These are phyloP conservation scores for Dolichallabes microphthalmus DNA, from an alignment of 2,113 vertebrate genomes.

Conservation along the genomic window DNA sequence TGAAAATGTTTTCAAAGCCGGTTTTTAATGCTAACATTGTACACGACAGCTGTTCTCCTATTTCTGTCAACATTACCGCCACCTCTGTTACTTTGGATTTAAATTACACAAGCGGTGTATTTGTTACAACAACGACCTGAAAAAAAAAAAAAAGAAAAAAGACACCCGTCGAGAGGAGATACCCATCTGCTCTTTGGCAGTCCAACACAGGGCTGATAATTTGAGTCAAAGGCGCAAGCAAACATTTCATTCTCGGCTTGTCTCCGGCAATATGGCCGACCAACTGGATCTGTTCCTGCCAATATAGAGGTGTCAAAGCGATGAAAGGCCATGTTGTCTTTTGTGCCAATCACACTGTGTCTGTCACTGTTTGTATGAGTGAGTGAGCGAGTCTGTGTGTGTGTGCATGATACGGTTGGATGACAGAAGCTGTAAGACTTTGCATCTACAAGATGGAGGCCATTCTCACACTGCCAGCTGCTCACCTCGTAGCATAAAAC, in stretches of 20 bases:
- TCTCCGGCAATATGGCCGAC: constrained; percentile 44
- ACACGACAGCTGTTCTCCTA: constrained; percentile 5
- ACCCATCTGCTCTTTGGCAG: constrained; percentile 38
- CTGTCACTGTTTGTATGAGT: neutral
- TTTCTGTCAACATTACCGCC: neutral
- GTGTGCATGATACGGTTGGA: neutral
- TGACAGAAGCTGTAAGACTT: constrained; percentile 16
- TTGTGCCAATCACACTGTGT: constrained; percentile 38
- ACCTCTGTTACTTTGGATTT: neutral
- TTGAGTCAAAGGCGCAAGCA: constrained; percentile 26
- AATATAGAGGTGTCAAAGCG: constrained; percentile 40
- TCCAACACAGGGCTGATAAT: constrained; percentile 16
- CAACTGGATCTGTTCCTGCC: constrained; percentile 43
- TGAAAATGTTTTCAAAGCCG: neutral
- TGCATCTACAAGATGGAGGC: constrained; percentile 17
- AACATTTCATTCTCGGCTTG: constrained; percentile 42
- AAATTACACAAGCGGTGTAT: neutral
- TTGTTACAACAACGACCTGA: neutral
- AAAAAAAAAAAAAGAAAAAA: neutral
- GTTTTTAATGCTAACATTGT: neutral
- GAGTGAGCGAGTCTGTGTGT: neutral
- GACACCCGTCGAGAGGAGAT: neutral
- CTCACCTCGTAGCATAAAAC: neutral
- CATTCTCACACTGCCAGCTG: constrained; percentile 31
- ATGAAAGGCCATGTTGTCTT: constrained; percentile 40